Conservation (phyloP, 2,113 vertebrate genomes). For the Lophura nycthemera region DNA sequence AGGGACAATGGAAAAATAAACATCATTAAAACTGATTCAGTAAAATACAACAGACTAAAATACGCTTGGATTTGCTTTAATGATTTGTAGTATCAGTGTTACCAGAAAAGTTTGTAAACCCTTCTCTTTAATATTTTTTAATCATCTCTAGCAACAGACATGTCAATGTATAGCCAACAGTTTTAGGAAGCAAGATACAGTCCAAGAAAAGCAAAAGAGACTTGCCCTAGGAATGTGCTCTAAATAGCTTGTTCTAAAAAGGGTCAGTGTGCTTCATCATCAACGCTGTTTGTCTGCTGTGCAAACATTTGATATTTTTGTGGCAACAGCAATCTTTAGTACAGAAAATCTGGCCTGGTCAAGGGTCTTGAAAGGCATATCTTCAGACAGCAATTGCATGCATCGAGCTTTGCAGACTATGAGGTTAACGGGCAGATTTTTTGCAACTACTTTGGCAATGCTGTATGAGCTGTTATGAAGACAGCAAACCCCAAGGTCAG, state of each 20-base stretch:
- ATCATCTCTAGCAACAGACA: not conserved
- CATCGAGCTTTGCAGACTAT: not conserved
- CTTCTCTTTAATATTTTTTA: not conserved
- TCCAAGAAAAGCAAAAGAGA: not conserved
- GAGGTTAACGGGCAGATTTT: constrained; percentile 13
- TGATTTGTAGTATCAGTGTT: not conserved
- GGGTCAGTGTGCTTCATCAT: constrained; percentile 56
- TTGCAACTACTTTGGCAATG: not conserved
- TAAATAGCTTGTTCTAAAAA: constrained; percentile 35
- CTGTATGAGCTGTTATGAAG: accelerated
- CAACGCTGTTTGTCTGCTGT: constrained; percentile 33
- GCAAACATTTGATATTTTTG: constrained; percentile 61
- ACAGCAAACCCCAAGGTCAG: not conserved
- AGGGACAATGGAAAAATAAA: constrained; percentile 64
- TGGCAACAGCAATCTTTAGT: not conserved
- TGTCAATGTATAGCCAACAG: not conserved
- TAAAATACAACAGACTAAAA: constrained; percentile 16
- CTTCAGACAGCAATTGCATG: not conserved
- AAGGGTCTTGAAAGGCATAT: constrained; percentile 10
- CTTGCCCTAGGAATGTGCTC: constrained; percentile 1
- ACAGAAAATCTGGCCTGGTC: constrained; percentile 20
- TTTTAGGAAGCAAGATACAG: not conserved
- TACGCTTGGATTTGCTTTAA: constrained; percentile 4
- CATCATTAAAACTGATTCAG: not conserved
- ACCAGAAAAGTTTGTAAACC: constrained; percentile 3